Evolutionary conservation across 2,113 vertebrate species (phyloP), one percentile per base, ranked within the genome.

Genomic region (Bufo gargarizans): DNA sequence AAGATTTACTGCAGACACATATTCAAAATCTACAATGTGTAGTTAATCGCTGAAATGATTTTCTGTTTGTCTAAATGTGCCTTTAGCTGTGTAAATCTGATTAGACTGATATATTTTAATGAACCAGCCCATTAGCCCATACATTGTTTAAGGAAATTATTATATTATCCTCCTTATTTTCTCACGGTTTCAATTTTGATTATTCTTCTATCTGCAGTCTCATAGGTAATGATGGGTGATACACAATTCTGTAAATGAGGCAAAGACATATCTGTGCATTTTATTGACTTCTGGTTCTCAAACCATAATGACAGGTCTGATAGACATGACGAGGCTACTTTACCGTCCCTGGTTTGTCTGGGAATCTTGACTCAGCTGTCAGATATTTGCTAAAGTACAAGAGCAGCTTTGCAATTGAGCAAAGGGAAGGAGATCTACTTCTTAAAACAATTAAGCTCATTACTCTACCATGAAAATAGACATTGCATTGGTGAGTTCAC

Each of bases 351-450:
- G 50, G 61, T 50, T 58, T 61, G 33, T 81, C 78, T 81, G 8
- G 8, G 56, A 78, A 81, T 80, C 59, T 83, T 83, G 61, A 84
- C 82, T 71, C 82, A 84, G 63, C 82, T 84, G 82, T n/a, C 47
- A 50, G 61, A 67, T 50, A 65, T 82, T 50, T 83, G 13, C 45
- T 55, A 13, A 5, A 58, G 2, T 43, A 49, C 59, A 80, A 81
- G 56, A 81, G 82, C n/a, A 33, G 13, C 19, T 53, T 16, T 55
- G 47, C 20, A 82, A 67, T 53, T 33, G 71, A 69, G 63, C 17
- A 53, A 49, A 84, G 12, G 61, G 61, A n/a, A 83, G 63, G 81
- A 33, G 63, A 13, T 33, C 12, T 7, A 19, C 8, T 81, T 56
- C 43, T 19, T 61, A 45, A 69, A 84, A 56, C 53, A 59, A 58